Conservation (phyloP, 2,797 vertebrate species). For the Galaxias olidus region DNA sequence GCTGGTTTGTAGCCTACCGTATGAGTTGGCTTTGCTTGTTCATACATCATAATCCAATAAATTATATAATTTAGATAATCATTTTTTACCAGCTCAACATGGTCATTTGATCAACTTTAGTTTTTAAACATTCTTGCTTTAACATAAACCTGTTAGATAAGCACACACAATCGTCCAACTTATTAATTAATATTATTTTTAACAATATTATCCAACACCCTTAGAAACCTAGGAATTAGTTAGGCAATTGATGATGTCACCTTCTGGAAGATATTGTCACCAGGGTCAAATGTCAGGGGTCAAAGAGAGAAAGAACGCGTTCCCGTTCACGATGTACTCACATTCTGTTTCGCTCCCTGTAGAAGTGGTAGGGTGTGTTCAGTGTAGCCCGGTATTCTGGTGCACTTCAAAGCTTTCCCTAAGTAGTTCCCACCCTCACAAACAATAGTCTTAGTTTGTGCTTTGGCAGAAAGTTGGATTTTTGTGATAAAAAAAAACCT, state of each 20-base stretch:
- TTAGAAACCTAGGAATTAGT: too few species aligned
- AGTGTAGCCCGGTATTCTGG: neutral
- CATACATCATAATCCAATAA: too few species aligned
- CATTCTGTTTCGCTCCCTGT: neutral
- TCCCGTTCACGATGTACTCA: neutral
- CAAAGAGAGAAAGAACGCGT: neutral
- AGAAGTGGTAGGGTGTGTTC: neutral
- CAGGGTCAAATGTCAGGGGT: slow-evolving; percentile 14
- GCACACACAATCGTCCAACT: too few species aligned
- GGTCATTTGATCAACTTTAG: too few species aligned
- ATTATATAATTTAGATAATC: too few species aligned
- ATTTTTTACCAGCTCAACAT: too few species aligned
- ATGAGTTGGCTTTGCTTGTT: too few species aligned
- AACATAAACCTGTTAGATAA: too few species aligned
- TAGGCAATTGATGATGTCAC: neutral
- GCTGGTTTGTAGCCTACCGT: neutral
- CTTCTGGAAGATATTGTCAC: neutral
- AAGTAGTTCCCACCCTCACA: neutral
- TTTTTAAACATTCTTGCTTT: too few species aligned
- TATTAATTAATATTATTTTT: too few species aligned
- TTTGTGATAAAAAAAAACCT: slow-evolving; percentile 26
- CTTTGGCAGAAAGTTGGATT: slow-evolving; percentile 7
- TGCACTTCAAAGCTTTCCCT: slow-evolving; percentile 31
- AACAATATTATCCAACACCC: too few species aligned
- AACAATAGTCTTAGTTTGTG: slow-evolving; percentile 32